These are phyloP conservation scores for Scleropages formosus DNA, from an alignment of 2,797 vertebrate species.

Conservation along the genomic window DNA sequence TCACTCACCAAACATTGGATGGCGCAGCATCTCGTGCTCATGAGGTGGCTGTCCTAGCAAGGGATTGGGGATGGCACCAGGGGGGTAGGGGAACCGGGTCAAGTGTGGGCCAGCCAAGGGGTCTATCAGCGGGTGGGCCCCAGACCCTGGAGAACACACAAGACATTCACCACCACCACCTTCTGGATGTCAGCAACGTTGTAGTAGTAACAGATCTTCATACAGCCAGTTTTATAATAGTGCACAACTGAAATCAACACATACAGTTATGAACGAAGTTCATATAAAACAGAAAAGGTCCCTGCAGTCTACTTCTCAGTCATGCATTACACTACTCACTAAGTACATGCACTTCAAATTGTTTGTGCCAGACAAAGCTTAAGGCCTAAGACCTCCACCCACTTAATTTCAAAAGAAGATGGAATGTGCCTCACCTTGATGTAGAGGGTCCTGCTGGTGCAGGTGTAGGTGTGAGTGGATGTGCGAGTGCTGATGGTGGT, in stretches of 20 bases:
- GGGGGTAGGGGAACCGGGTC: constrained; percentile 91
- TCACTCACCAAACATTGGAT: constrained; percentile 90
- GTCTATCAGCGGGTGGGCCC: constrained; percentile 83
- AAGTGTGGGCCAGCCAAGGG: constrained; percentile 88
- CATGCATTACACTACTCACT: background rate
- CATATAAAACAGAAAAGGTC: no score
- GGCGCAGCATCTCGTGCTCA: constrained; percentile 96
- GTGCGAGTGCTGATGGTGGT: constrained; percentile 98
- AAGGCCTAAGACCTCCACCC: background rate
- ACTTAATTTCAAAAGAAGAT: background rate
- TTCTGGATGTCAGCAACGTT: constrained; percentile 26
- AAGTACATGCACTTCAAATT: background rate
- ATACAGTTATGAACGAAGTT: background rate
- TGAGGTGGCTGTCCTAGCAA: constrained; percentile 90
- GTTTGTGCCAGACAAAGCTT: background rate
- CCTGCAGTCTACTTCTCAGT: background rate
- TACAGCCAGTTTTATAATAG: background rate
- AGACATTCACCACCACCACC: constrained; percentile 34
- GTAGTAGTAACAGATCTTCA: background rate
- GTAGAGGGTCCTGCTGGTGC: constrained; percentile 94
- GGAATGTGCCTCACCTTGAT: constrained; percentile 80
- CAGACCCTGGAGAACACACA: constrained; percentile 70
- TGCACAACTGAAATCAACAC: background rate
- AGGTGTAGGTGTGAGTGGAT: constrained; percentile 98
- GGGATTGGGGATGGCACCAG: constrained; percentile 86